These are phyloP conservation scores for Cataglyphis rosenhaueri DNA, from an alignment of 2,888 invertebrate species.

Conservation along the genomic window DNA sequence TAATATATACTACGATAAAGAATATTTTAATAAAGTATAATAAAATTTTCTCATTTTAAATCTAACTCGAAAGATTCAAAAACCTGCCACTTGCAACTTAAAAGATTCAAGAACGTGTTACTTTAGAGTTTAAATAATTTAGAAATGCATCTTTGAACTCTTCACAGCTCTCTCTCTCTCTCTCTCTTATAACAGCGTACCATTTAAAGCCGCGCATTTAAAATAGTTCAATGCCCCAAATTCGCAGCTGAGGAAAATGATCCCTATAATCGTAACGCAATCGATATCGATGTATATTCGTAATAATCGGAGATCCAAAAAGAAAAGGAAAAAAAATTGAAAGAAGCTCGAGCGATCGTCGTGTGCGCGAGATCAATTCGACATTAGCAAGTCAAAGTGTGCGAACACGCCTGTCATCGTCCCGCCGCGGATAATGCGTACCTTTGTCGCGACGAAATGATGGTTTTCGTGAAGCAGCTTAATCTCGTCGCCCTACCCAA, in stretches of 20 bases:
- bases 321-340: constrained; percentile 35
- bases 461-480: constrained; percentile 78
- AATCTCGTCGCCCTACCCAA: constrained; percentile 80
- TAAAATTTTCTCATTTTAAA: neutral
- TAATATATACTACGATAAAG: neutral
- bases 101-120: neutral
- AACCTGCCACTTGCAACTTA: neutral
- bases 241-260: neutral
- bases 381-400: constrained; percentile 73
- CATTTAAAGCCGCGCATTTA: neutral
- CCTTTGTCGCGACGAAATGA: constrained; percentile 75
- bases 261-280: neutral
- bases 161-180: neutral
- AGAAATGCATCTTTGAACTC: neutral
- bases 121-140: neutral
- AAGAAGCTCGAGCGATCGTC: constrained; percentile 40
- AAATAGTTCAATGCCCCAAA: neutral
- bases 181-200: neutral
- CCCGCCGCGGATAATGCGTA: constrained; percentile 65
- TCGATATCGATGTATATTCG: neutral
- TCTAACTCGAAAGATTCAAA: neutral
- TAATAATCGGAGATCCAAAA: constrained; percentile 47
- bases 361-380: constrained; percentile 36
- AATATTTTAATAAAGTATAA: neutral
- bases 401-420: constrained; percentile 56